Conservation (phyloP, 2,888 invertebrate genomes). For the Scelioninae gen. 2 region DNA sequence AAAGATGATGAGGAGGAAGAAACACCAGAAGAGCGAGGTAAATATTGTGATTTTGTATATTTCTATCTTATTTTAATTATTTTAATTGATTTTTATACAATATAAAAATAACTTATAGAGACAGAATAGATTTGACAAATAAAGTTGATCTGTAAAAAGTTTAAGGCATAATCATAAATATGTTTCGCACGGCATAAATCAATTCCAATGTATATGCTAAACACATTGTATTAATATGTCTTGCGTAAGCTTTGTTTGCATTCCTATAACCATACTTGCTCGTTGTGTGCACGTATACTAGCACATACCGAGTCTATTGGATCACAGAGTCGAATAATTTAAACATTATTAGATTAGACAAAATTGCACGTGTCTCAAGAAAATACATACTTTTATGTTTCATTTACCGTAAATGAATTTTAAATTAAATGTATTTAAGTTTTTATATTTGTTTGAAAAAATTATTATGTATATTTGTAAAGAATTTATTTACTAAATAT, state of each 20-base stretch:
- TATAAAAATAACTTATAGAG: constrained; percentile 3
- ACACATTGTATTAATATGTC: constrained; percentile 32
- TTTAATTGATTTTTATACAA: background rate
- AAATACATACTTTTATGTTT: too few relatives aligned
- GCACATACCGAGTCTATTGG: constrained; percentile 6
- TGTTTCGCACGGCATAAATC: constrained; percentile 20
- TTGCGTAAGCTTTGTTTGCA: constrained; percentile 44
- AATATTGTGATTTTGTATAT: constrained; percentile 23
- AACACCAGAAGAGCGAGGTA: constrained; percentile 77
- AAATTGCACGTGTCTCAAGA: background rate
- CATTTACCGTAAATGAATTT: background rate
- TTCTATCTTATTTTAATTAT: background rate
- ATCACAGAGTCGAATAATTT: constrained; percentile 14
- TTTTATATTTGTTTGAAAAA: too few relatives aligned
- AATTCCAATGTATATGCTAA: constrained; percentile 43
- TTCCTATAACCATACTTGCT: constrained; percentile 29
- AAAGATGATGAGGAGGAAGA: constrained; percentile 74
- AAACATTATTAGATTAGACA: constrained; percentile 24
- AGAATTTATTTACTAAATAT: background rate
- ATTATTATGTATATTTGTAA: background rate
- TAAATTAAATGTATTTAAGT: background rate
- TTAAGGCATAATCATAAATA: constrained; percentile 11
- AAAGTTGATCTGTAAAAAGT: background rate
- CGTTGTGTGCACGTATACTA: constrained; percentile 11
- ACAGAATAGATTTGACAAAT: constrained; percentile 5